Conservation (phyloP, 2,797 vertebrate genomes). For the Lagocephalus sceleratus region DNA sequence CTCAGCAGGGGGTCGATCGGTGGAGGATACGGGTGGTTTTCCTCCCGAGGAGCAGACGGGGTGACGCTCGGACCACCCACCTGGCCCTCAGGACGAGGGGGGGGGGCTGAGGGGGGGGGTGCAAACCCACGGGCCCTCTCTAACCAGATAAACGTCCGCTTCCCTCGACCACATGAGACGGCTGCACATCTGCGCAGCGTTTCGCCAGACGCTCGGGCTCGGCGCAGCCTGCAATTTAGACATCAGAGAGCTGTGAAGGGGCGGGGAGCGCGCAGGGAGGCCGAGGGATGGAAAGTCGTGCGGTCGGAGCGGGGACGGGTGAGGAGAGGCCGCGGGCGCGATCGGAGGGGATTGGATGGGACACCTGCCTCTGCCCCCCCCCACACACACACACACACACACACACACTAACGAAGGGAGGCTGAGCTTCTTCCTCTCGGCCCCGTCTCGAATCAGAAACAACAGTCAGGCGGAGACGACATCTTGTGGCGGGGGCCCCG, state of each 20-base stretch:
- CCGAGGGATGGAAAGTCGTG: conserved; percentile 63
- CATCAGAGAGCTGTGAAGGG: conserved; percentile 72
- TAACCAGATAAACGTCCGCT: conserved; percentile 78
- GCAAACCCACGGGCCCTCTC: conserved; percentile 65
- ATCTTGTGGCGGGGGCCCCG: conserved; percentile 70
- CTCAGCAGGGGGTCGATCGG: conserved; percentile 33
- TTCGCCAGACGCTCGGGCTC: conserved; percentile 69
- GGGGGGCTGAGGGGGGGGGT: conserved; percentile 54
- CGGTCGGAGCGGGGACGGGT: conserved; percentile 62
- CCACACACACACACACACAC: too few relatives aligned
- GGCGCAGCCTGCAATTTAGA: conserved; percentile 71
- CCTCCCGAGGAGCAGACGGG: conserved; percentile 42
- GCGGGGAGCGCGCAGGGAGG: conserved; percentile 74
- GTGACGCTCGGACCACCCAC: conserved; percentile 73
- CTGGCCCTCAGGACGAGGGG: conserved; percentile 53
- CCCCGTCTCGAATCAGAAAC: conserved; percentile 64
- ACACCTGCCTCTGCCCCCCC: conserved; percentile 57
- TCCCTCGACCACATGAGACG: conserved; percentile 80
- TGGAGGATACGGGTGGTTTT: conserved; percentile 51
- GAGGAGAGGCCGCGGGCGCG: conserved; percentile 51
- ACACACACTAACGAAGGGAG: too few relatives aligned
- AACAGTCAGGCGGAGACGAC: too few relatives aligned
- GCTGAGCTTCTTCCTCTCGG: conserved; percentile 45
- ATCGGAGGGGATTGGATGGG: conserved; percentile 42
- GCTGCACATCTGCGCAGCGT: conserved; percentile 77